Evolutionary conservation across 2,113 vertebrate species (phyloP).

Genomic region (Penelope pileata): DNA sequence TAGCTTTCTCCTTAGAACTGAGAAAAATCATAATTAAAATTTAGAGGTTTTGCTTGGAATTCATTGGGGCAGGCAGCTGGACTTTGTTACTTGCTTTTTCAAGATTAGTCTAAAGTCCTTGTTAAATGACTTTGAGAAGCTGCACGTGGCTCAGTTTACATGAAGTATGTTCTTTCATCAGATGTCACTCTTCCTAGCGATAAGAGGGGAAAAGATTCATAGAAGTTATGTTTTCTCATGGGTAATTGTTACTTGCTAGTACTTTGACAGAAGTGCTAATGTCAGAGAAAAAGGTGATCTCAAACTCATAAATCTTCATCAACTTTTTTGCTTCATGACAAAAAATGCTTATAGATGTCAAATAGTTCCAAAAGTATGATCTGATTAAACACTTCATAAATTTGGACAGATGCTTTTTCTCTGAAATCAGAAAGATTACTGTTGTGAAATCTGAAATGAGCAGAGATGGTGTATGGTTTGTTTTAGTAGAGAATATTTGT

Average conservation of each 20-base stretch:
- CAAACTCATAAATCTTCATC: neutral
- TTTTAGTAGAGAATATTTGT: neutral
- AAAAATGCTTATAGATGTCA: neutral
- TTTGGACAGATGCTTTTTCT: neutral
- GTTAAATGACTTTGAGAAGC: neutral
- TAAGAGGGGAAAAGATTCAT: neutral
- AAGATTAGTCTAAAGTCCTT: neutral
- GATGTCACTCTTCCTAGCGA: neutral
- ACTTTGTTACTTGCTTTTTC: neutral
- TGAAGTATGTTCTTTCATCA: neutral
- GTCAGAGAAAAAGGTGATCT: neutral
- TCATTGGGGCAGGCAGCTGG: neutral
- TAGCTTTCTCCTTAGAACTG: neutral
- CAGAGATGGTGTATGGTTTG: fast-evolving
- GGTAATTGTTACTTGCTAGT: neutral
- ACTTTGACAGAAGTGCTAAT: neutral
- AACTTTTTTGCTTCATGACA: neutral
- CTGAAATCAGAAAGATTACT: neutral
- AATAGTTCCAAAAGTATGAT: neutral
- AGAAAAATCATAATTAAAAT: neutral
- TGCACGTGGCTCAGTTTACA: neutral
- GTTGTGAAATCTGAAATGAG: fast-evolving
- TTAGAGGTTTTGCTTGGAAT: neutral
- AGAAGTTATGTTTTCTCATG: neutral
- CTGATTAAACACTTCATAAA: neutral